Base-by-base conservation (phyloP, 2,113 vertebrate genomes). In the Dipodomys stephensi region DNA sequence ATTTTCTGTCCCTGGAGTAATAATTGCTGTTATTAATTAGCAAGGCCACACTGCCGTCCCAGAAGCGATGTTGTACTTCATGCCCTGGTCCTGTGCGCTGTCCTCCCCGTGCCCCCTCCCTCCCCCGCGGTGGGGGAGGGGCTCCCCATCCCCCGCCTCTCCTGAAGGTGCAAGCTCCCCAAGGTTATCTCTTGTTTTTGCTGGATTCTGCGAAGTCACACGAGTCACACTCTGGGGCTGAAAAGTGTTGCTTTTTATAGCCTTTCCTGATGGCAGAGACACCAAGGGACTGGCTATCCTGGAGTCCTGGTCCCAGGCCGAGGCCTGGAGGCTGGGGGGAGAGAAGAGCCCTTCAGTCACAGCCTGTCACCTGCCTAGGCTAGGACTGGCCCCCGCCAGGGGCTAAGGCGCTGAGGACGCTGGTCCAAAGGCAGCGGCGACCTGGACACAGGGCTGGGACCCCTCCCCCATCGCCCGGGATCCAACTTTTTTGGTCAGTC, bases 161-260 rank as follows among this genome's bases (percentile, higher is more conserved):
- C 35, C 64, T 95, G 97, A 98, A 98, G 98, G 98, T 98, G 97
- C 4, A 95, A 84, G 96, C 94, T 97, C 90, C 93, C 91, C 98
- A 98, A 98, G 98, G 98, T 98, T 98, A 99, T 99, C 98, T 98
- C 95, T 98, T 97, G 97, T 98, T 98, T 98, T 97, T 96, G 83
- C 97, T 97, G 77, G 98, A 98, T 98, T 98, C 98, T 98, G 98
- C 98, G 98, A 99, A 98, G 97, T 98, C 97, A 95, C 98, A 97
- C 97, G 97, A 98, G 98, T 98, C 98, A 98, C 98, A 98, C 98
- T 98, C 98, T 95, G 94, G 97, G 98, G 97, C 98, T 97, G 98
- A 98, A 98, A 98, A 98, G 98, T 98, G 98, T 97, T 98, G 98
- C 98, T 98, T 98, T 98, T 99, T 98, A 98, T 98, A 98, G 98